Percentiles rank a stretch among this genome's conserved stretches.
phyloP scores from a whole-genome alignment of 2,888 invertebrate species.

The Xylota segnis region DNA sequence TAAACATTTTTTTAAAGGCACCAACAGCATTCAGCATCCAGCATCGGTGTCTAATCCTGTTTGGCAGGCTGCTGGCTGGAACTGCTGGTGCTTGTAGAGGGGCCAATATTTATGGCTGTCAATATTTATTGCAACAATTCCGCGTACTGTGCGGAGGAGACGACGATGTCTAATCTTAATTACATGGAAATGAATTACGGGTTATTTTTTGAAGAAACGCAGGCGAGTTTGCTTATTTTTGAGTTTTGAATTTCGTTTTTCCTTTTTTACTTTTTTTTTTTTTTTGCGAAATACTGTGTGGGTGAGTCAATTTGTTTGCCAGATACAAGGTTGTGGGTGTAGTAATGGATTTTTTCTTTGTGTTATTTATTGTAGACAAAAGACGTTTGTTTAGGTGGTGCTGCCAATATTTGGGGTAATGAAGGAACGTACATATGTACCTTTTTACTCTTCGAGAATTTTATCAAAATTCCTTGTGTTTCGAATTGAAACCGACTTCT shows the following conservation, averaged over 20 bases:
- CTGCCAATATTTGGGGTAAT: slow-evolving; percentile 14
- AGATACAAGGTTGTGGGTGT: slow-evolving; percentile 48
- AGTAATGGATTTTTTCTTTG: slow-evolving; percentile 44
- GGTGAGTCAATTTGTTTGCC: slow-evolving; percentile 69
- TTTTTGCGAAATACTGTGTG: slow-evolving; percentile 35
- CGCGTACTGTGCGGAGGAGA: slow-evolving; percentile 68
- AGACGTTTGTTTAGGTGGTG: slow-evolving; percentile 44
- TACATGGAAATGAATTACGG: slow-evolving; percentile 73
- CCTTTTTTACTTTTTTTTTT: neutral
- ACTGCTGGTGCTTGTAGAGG: neutral
- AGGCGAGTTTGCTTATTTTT: slow-evolving; percentile 33
- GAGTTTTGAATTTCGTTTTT: neutral
- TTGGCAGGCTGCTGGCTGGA: slow-evolving; percentile 22
- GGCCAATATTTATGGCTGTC: slow-evolving; percentile 67
- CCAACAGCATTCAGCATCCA: neutral
- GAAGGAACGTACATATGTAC: neutral
- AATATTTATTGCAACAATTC: slow-evolving; percentile 75
- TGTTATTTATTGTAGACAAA: slow-evolving; percentile 43
- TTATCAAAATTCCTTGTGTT: no score
- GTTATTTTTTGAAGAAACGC: slow-evolving; percentile 41
- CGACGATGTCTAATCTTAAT: slow-evolving; percentile 74
- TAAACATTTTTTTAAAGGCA: slow-evolving; percentile 67
- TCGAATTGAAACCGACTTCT: no score
- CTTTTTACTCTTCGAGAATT: neutral
- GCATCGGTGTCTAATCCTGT: slow-evolving; percentile 61